Base-by-base conservation (phyloP, 2,113 vertebrate genomes). In the Scomber scombrus region DNA sequence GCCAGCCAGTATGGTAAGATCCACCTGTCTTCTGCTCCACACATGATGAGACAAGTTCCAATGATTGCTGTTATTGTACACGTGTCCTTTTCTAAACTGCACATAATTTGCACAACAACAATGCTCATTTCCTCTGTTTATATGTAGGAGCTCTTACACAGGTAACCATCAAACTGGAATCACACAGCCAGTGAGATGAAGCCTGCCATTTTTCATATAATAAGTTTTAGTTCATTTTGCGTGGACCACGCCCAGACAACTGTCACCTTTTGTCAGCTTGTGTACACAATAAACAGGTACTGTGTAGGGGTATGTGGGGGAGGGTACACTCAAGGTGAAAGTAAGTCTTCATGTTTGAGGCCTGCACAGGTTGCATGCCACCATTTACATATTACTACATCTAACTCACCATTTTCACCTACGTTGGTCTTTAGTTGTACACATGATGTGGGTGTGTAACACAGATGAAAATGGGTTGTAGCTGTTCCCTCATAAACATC, bases 251-350 rank as follows among this genome's bases (percentile, higher is more conserved):
- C 85, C 84, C 23, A 71, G 68, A 76, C 60, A 54, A 68, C 77
- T 55, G 63, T 71, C 74, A 34, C 31, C 77, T 81, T 80, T 80
- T 87, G 73, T 85, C 45, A 40, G 65, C 55, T 14, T 91, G 88
- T 93, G 75, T 90, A 80, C 85, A 92, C 75, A 73, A 62, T 73
- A 89, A 90, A 91, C 84, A 90, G 65, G 64, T 62, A 21, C 47
- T 60, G 63, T 75, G 60, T 31, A 14, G 51, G 16, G 58, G 65
- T 55, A 26, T 11, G 61, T n/a, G 34, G 64, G 50, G 68, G 66
- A 6, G 71, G 78, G 58, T 4, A 26, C 52, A 18, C 75, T 87
- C 82, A 80, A 85, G 88, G 87, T 83, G 90, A 91, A 77, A 78
- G 49, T 23, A 58, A 64, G 43, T 68, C 51, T 40, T 71, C 55